phyloP scores from a whole-genome alignment of 2,888 invertebrate genomes.

The Eupeodes luniger region DNA sequence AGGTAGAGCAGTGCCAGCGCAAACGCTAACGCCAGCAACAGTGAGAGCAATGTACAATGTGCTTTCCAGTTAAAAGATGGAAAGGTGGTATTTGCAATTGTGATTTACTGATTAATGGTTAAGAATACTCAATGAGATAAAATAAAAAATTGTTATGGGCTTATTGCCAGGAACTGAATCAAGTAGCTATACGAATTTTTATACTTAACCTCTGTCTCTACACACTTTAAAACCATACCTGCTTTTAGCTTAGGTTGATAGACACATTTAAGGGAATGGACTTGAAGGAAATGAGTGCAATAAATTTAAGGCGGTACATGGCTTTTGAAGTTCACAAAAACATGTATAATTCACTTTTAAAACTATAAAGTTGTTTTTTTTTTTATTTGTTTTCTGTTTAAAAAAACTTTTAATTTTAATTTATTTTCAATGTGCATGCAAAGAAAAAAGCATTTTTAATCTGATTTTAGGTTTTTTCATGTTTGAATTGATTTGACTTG shows the following conservation, averaged over 20 bases:
- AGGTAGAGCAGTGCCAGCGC: background rate
- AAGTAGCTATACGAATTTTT: background rate
- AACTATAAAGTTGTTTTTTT: background rate
- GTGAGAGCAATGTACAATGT: background rate
- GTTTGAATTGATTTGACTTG: constrained; percentile 5
- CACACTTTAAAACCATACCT: background rate
- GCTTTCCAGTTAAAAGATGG: constrained; percentile 34
- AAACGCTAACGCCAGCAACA: too few species aligned
- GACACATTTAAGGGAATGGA: constrained; percentile 54
- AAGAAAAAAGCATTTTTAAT: constrained; percentile 3
- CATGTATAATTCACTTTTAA: constrained; percentile 41
- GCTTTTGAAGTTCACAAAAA: constrained; percentile 41
- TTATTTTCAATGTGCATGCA: background rate
- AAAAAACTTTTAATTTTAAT: background rate
- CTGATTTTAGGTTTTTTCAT: background rate
- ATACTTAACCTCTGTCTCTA: background rate
- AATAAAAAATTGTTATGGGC: constrained; percentile 27
- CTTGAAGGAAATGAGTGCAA: constrained; percentile 46
- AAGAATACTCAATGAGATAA: constrained; percentile 63
- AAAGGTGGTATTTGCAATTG: constrained; percentile 40
- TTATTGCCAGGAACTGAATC: constrained; percentile 47
- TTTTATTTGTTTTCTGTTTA: background rate
- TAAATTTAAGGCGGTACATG: constrained; percentile 43
- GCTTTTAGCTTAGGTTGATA: background rate
- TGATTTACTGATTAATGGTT: constrained; percentile 61